phyloP scores from a whole-genome alignment of 2,113 vertebrate genomes.

The Hemichromis elongatus region DNA sequence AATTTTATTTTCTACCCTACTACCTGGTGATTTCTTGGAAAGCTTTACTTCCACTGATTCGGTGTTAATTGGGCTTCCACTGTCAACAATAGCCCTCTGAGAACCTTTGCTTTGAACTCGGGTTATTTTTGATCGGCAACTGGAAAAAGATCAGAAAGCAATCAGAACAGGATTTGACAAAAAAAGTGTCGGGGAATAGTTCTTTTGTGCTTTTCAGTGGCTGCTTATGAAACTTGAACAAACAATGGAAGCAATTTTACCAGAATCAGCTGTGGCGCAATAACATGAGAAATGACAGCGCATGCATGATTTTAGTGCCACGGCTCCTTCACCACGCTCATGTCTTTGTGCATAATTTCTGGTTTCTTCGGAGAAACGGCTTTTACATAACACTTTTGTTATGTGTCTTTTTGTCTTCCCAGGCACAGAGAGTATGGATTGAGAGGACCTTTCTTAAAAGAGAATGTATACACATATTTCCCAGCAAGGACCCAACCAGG shows the following conservation, averaged over 20 bases:
- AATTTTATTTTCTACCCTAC: neutral
- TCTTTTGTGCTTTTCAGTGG: slow-evolving; percentile 28
- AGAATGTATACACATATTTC: slow-evolving; percentile 87
- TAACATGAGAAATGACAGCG: neutral
- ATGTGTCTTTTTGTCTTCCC: slow-evolving; percentile 20
- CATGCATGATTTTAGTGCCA: neutral
- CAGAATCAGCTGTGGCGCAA: slow-evolving; percentile 14
- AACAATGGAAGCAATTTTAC: neutral
- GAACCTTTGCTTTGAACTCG: slow-evolving; percentile 39
- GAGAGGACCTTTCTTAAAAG: slow-evolving; percentile 91
- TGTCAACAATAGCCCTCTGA: slow-evolving; percentile 42
- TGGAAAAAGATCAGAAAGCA: slow-evolving; percentile 44
- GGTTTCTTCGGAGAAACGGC: neutral
- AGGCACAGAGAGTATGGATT: slow-evolving; percentile 92
- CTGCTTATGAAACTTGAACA: slow-evolving; percentile 15
- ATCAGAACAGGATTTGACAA: slow-evolving; percentile 8
- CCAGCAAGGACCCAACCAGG: slow-evolving; percentile 87
- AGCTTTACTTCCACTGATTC: slow-evolving; percentile 28
- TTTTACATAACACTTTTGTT: neutral
- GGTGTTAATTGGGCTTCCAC: slow-evolving; percentile 55
- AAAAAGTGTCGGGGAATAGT: slow-evolving; percentile 12
- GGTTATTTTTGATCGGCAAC: slow-evolving; percentile 42
- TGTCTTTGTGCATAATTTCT: neutral
- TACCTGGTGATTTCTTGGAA: slow-evolving; percentile 23
- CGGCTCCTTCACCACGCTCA: neutral